Conservation (phyloP, 2,888 invertebrate species). For the Diaphora mendica region DNA sequence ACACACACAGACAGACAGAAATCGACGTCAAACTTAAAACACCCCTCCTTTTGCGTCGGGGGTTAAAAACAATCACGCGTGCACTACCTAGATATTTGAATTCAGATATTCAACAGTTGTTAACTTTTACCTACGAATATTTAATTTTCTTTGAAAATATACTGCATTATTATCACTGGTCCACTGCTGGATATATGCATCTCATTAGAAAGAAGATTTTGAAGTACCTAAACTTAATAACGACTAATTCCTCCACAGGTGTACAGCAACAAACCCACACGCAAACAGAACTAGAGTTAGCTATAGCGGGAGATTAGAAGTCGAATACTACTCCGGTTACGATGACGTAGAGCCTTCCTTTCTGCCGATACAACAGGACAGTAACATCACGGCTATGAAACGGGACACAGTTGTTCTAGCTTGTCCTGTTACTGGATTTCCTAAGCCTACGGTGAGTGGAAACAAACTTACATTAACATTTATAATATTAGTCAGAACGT, state of each 20-base stretch:
- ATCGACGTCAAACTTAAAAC: no score
- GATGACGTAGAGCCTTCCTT: constrained; percentile 52
- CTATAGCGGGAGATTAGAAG: constrained; percentile 72
- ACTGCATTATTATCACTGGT: no score
- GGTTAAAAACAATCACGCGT: no score
- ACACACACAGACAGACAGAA: no score
- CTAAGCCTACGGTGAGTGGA: constrained; percentile 80
- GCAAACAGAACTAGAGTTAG: constrained; percentile 80
- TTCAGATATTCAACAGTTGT: neutral
- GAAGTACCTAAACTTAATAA: no score
- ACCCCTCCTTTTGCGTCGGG: no score
- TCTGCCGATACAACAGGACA: constrained; percentile 57
- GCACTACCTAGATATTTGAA: neutral
- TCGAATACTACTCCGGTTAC: constrained; percentile 54
- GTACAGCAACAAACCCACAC: constrained; percentile 75
- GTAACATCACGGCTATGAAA: constrained; percentile 65
- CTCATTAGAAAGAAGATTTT: no score
- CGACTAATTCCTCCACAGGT: constrained; percentile 61
- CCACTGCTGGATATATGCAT: no score
- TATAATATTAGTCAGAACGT: no score
- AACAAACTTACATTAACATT: no score
- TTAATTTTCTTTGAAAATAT: no score
- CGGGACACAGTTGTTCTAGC: constrained; percentile 84
- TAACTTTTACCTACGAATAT: neutral
- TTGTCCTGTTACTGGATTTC: constrained; percentile 88